These are phyloP conservation scores for Seira musarum DNA, from an alignment of 2,888 invertebrate genomes.

Conservation along the genomic window DNA sequence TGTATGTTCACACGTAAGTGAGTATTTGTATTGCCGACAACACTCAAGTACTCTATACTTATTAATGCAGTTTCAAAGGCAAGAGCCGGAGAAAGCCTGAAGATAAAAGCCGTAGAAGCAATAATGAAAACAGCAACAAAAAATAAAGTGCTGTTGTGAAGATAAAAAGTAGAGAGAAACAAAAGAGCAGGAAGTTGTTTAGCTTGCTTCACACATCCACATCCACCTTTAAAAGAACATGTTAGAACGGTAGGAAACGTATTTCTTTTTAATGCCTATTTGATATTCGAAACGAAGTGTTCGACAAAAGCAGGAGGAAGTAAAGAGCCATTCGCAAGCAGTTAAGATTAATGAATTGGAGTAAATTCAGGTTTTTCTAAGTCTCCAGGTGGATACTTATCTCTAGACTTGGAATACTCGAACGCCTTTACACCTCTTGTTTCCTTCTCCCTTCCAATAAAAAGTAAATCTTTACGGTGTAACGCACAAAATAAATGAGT, in stretches of 20 bases:
- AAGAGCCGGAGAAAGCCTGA: conserved; percentile 31
- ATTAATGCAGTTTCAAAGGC: conserved; percentile 45
- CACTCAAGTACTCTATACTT: too few species aligned
- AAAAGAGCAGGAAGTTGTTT: conserved; percentile 20
- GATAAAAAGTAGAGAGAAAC: background rate
- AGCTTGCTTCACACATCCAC: too few species aligned
- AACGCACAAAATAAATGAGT: background rate
- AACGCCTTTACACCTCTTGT: background rate
- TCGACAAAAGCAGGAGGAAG: too few species aligned
- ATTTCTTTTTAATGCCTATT: background rate
- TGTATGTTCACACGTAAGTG: too few species aligned
- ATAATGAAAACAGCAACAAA: conserved; percentile 26
- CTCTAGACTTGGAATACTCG: background rate
- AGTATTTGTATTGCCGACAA: too few species aligned
- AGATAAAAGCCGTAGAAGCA: conserved; percentile 27
- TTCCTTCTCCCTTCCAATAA: background rate
- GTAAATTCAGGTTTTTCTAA: conserved; percentile 24
- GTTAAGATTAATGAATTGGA: conserved; percentile 58
- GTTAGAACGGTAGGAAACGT: background rate
- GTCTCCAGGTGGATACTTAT: conserved; percentile 41
- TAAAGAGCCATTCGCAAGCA: conserved; percentile 28
- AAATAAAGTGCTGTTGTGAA: too few species aligned
- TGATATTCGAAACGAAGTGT: background rate
- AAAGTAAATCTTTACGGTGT: background rate
- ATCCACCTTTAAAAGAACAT: background rate